Conservation (phyloP, 1,140 invertebrate genomes). For the Drosophila neocordata region DNA sequence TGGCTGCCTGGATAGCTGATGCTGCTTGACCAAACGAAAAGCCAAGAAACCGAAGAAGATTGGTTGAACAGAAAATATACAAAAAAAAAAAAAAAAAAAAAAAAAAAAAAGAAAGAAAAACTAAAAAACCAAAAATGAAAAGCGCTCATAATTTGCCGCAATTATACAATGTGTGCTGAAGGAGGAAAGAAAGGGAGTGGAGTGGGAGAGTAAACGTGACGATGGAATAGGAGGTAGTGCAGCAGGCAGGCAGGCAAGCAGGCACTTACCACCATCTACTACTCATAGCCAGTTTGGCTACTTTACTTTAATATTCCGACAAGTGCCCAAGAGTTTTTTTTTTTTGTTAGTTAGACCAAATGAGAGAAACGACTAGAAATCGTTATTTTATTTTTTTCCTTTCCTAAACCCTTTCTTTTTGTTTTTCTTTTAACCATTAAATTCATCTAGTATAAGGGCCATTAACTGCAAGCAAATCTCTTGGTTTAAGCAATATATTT, state of each 20-base stretch:
- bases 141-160: slow-evolving; percentile 48
- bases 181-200: background rate
- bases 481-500: background rate
- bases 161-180: slow-evolving; percentile 36
- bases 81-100: background rate
- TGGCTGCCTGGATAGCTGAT: no score
- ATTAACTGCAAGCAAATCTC: no score
- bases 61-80: slow-evolving; percentile 10
- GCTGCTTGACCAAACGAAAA: slow-evolving; percentile 40
- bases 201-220: background rate
- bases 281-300: background rate
- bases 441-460: no score
- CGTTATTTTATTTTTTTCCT: no score
- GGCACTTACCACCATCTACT: background rate
- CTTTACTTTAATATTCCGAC: background rate
- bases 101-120: no score
- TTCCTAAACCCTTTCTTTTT: no score
- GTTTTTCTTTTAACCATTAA: no score
- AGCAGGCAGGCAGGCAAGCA: no score
- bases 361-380: background rate
- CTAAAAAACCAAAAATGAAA: background rate
- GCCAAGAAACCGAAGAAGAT: slow-evolving; percentile 22
- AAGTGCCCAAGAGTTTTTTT: background rate
- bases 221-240: no score
- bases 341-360: background rate